Percentiles rank a stretch among this genome's conserved stretches.
Evolutionary conservation across 2,797 vertebrate genomes (phyloP).

Genomic region (Apogon talboti): DNA sequence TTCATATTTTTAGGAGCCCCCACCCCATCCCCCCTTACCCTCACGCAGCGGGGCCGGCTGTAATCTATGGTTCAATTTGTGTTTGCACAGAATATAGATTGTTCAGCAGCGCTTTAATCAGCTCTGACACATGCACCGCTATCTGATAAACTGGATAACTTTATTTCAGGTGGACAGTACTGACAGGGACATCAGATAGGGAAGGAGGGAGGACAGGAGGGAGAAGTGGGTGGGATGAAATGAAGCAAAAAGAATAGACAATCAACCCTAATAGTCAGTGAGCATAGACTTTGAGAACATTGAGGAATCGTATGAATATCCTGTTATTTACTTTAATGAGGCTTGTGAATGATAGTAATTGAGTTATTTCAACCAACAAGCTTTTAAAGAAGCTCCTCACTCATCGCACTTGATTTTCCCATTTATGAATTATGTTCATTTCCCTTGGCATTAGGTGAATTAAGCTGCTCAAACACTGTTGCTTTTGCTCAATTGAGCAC

Average conservation of each 20-base stretch:
- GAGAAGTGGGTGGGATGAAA: constrained; percentile 27
- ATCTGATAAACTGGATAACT: constrained; percentile 70
- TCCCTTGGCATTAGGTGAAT: constrained; percentile 30
- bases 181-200: constrained; percentile 67
- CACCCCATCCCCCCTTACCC: constrained; percentile 4
- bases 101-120: constrained; percentile 65
- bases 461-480: constrained; percentile 46
- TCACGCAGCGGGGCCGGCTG: constrained; percentile 18
- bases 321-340: constrained; percentile 20
- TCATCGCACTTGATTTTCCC: constrained; percentile 1
- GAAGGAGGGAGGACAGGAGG: constrained; percentile 14
- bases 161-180: constrained; percentile 67
- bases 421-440: constrained; percentile 28
- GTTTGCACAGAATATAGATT: constrained; percentile 59
- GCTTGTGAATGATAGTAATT: constrained; percentile 27
- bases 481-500: constrained; percentile 32
- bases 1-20: constrained; percentile 34
- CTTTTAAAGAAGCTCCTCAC: constrained; percentile 20
- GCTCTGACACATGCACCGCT: constrained; percentile 35
- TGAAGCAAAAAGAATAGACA: constrained; percentile 19
- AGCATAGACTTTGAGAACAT: constrained; percentile 3
- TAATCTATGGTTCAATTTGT: constrained; percentile 62
- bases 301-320: background rate
- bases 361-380: constrained; percentile 29
- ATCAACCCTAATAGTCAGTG: constrained; percentile 26